phyloP scores from a whole-genome alignment of 1,140 invertebrate genomes.

The Drosophila pectinifera region DNA sequence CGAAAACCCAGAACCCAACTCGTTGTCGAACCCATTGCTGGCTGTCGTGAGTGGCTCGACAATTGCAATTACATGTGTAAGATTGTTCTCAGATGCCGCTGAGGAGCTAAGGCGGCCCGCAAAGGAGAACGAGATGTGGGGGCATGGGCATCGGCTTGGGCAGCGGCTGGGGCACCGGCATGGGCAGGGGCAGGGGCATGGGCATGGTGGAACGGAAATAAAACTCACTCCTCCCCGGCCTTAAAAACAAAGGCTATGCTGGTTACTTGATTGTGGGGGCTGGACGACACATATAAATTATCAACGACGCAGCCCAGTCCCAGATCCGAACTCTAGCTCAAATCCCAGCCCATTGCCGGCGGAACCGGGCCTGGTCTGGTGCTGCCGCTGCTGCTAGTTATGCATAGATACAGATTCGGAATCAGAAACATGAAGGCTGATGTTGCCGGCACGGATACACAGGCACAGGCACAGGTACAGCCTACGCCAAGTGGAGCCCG shows the following conservation, averaged over 20 bases:
- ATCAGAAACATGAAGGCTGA: conserved; percentile 43
- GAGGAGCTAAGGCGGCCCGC: conserved; percentile 7
- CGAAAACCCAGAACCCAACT: conserved; percentile 38
- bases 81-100: conserved; percentile 53
- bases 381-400: conserved; percentile 20
- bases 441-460: conserved; percentile 16
- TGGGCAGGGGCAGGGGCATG: not conserved
- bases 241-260: conserved; percentile 68
- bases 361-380: conserved; percentile 13
- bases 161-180: conserved; percentile 40
- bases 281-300: conserved; percentile 82
- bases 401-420: conserved; percentile 57
- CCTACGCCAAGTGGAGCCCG: conserved; percentile 52
- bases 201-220: conserved; percentile 75
- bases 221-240: conserved; percentile 56
- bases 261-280: conserved; percentile 80
- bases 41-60: conserved; percentile 61
- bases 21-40: conserved; percentile 51
- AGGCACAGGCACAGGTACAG: conserved; percentile 56
- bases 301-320: conserved; percentile 59
- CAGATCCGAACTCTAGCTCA: conserved; percentile 31
- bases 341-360: conserved; percentile 29
- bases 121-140: conserved; percentile 71
- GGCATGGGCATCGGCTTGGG: conserved; percentile 21
- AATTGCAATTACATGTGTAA: conserved; percentile 80